Conservation (phyloP, 1,140 invertebrate species). For the Drosophila grimshawi region DNA sequence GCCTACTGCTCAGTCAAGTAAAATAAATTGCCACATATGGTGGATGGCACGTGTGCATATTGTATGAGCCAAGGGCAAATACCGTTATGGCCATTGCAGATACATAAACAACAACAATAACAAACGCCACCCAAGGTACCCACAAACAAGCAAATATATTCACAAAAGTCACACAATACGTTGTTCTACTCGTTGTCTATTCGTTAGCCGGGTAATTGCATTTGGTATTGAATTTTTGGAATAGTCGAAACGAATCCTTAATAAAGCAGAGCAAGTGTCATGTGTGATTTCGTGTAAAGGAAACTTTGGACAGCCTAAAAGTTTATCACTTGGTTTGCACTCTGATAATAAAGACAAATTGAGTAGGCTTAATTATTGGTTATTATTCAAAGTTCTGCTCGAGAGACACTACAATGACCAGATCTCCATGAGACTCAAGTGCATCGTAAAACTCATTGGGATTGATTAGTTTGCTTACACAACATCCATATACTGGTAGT, state of each 20-base stretch:
- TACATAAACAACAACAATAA: not conserved
- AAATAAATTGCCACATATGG: slow-evolving; percentile 29
- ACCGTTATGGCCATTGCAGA: slow-evolving; percentile 21
- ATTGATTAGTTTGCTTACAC: slow-evolving; percentile 36
- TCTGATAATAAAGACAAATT: slow-evolving; percentile 7
- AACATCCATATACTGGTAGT: not conserved
- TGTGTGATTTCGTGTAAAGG: no score
- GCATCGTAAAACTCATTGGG: not conserved
- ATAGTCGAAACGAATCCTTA: not conserved
- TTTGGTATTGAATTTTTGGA: no score
- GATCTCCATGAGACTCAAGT: not conserved
- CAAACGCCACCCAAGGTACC: not conserved
- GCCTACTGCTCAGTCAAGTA: no score
- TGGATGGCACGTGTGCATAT: slow-evolving; percentile 25
- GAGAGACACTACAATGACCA: not conserved
- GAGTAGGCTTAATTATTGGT: slow-evolving; percentile 4
- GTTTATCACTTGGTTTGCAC: no score
- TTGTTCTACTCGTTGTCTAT: not conserved
- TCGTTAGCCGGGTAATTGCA: not conserved
- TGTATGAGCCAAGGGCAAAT: not conserved
- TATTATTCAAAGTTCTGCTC: no score
- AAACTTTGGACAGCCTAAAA: no score
- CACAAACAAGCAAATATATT: slow-evolving; percentile 14
- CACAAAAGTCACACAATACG: not conserved
- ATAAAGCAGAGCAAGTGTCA: no score